Conservation (phyloP, 2,888 invertebrate genomes). For the Helicoverpa assulta region DNA sequence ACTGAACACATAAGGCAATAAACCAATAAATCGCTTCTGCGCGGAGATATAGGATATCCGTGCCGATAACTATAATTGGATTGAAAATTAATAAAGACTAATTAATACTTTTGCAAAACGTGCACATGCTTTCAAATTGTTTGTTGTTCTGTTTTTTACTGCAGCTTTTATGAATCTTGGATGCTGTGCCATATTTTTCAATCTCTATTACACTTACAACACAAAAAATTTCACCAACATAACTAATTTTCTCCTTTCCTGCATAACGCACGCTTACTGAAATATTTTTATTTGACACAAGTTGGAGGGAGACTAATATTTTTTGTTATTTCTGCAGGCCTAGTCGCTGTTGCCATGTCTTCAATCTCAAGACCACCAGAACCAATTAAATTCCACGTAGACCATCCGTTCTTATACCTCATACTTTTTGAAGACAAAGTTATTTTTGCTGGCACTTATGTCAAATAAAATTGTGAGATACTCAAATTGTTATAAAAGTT, state of each 20-base stretch:
- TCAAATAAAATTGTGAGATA: constrained; percentile 3
- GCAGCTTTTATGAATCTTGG: background rate
- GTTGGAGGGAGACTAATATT: background rate
- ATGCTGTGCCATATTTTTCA: background rate
- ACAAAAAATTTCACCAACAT: background rate
- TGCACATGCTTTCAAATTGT: too few relatives aligned
- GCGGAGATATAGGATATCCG: too few relatives aligned
- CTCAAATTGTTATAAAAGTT: background rate
- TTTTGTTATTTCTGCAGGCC: constrained; percentile 29
- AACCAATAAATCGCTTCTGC: too few relatives aligned
- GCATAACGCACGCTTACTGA: background rate
- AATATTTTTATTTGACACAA: background rate
- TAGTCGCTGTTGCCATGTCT: constrained; percentile 26
- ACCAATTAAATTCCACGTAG: constrained; percentile 49
- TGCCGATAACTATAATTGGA: too few relatives aligned
- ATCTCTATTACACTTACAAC: background rate
- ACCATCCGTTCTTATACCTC: constrained; percentile 59
- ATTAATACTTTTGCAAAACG: too few relatives aligned
- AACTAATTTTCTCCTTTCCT: constrained; percentile 1
- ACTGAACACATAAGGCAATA: too few relatives aligned
- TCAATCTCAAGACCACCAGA: constrained; percentile 43
- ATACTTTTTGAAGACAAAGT: constrained; percentile 61
- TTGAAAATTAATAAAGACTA: too few relatives aligned
- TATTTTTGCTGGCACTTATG: constrained; percentile 58
- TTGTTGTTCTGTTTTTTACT: too few relatives aligned